Evolutionary conservation across 2,113 vertebrate species (phyloP), one percentile per base, ranked within the genome.

Genomic region (Silurus asotus): DNA sequence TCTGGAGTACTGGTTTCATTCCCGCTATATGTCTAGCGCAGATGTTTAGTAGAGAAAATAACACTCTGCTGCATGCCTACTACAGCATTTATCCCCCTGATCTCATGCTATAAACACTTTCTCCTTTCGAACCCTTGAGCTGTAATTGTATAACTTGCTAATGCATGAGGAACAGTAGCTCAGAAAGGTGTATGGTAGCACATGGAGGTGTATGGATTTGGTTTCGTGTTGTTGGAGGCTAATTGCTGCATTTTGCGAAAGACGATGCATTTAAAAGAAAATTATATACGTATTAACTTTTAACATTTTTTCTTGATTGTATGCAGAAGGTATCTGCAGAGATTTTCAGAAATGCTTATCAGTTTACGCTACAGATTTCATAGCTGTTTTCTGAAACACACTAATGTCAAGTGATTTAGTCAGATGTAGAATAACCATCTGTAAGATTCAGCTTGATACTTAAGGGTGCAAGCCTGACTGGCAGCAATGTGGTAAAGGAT

Each of bases 111-210:
- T 81, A 56, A 85, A 87, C 78, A 81, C 81, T 61, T 64, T 59
- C 76, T 84, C 81, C 77, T 67, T 86, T 25, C 87, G 81, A 81
- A 56, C 84, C 86, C 55, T 61, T 45, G 55, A 82, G 87, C 48
- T 77, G 75, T 88, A 61, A 75, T 78, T 86, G 70, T 65, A 81
- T 65, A 51, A 9, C 78, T 56, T 81, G 65, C 56, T 78, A 78
- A 87, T 89, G 81, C 28, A 51, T 58, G 53, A 72, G 51, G 48
- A 65, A 77, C 19, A 17, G 37, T 64, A 79, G 62, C 69, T 65
- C 5, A 51, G 19, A 59, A 81, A 81, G 53, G 13, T 1, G 15
- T 70, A 45, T 72, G 20, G 45, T 37, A 28, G 49, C 59, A 11
- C n/a, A 49, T 37, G 2, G 37, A 2, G 37, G 37, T 37, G 37